Conservation (phyloP, 1,140 invertebrate genomes). For the Scaptomyza montana region DNA sequence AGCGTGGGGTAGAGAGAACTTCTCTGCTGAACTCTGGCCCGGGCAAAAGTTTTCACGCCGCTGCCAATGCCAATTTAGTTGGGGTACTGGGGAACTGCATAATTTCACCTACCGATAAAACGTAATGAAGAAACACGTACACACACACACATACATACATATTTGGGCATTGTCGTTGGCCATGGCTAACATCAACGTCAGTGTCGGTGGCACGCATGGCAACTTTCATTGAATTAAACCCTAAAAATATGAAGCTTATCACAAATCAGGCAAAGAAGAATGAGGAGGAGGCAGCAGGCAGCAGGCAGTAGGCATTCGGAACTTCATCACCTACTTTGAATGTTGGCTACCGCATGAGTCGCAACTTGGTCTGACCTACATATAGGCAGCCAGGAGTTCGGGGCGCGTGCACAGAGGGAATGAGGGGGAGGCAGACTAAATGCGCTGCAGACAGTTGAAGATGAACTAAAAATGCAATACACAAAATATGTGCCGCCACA, state of each 20-base stretch:
- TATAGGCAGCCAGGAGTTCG: slow-evolving; percentile 5
- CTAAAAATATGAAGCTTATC: slow-evolving; percentile 83
- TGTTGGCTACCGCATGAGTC: slow-evolving; percentile 73
- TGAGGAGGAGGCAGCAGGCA: too few species aligned
- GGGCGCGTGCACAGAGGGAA: background rate
- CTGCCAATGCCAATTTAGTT: slow-evolving; percentile 24
- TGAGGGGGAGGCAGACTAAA: background rate
- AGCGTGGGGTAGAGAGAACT: slow-evolving; percentile 1
- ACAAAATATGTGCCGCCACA: slow-evolving; percentile 67
- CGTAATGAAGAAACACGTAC: slow-evolving; percentile 25
- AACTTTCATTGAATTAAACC: slow-evolving; percentile 83
- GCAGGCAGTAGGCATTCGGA: slow-evolving; percentile 40
- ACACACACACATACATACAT: slow-evolving; percentile 14
- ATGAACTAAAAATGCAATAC: slow-evolving; percentile 74
- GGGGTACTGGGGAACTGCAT: slow-evolving; percentile 48
- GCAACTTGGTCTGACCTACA: slow-evolving; percentile 42
- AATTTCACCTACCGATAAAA: slow-evolving; percentile 69
- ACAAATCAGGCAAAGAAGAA: slow-evolving; percentile 77
- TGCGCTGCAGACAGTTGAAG: slow-evolving; percentile 34
- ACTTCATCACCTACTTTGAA: slow-evolving; percentile 83
- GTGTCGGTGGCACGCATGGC: slow-evolving; percentile 45
- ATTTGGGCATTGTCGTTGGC: slow-evolving; percentile 53
- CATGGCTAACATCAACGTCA: slow-evolving; percentile 16
- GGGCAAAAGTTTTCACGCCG: slow-evolving; percentile 66
- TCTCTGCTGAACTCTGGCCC: slow-evolving; percentile 69